Conservation (phyloP, 2,888 invertebrate genomes). For the Pammene fasciana region DNA sequence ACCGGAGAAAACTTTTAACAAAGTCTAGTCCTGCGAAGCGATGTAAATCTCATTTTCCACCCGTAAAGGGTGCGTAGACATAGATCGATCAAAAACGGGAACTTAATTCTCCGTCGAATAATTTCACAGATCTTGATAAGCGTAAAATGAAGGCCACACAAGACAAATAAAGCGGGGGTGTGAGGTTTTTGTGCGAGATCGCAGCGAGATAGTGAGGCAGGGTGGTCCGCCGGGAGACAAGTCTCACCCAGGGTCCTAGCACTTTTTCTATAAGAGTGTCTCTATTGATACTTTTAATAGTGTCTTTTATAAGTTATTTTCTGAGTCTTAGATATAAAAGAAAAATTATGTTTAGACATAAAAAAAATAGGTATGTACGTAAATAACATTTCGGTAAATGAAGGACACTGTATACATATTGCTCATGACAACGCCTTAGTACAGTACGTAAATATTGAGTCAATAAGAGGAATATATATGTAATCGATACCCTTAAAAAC, state of each 20-base stretch:
- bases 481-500: too few species aligned
- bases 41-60: slow-evolving; percentile 20
- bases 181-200: slow-evolving; percentile 72
- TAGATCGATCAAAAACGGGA: slow-evolving; percentile 35
- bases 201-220: slow-evolving; percentile 65
- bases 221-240: slow-evolving; percentile 68
- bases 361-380: too few species aligned
- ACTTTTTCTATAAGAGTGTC: slow-evolving; percentile 23
- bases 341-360: too few species aligned
- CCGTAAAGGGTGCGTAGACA: slow-evolving; percentile 13
- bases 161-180: slow-evolving; percentile 71
- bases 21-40: slow-evolving; percentile 5
- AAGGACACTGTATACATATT: too few species aligned
- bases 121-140: slow-evolving; percentile 60
- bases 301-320: neutral
- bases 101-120: slow-evolving; percentile 38
- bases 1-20: slow-evolving; percentile 7
- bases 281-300: neutral
- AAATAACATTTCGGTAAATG: too few species aligned
- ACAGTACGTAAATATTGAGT: too few species aligned
- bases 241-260: slow-evolving; percentile 45
- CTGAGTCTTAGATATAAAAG: too few species aligned
- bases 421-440: too few species aligned
- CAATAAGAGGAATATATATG: too few species aligned
- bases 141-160: slow-evolving; percentile 77